Percentiles rank a stretch among this genome's conserved stretches.
Evolutionary conservation across 2,888 invertebrate species (phyloP).

Genomic region (Tipula confusa): DNA sequence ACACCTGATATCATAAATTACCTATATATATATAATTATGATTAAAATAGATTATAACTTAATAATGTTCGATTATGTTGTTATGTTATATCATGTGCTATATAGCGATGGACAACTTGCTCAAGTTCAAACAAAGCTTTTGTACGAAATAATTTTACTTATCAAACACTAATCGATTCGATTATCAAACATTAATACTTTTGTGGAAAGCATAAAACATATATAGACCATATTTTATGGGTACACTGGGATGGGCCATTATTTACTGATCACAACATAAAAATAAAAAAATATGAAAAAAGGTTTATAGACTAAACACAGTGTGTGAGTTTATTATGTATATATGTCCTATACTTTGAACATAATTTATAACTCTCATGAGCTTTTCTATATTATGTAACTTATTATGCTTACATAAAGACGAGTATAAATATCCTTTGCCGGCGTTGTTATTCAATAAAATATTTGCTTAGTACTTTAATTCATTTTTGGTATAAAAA

Average conservation of each 20-base stretch:
- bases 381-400: no score
- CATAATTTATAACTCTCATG: neutral
- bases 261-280: neutral
- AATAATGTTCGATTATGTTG: neutral
- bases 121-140: neutral
- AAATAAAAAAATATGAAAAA: no score
- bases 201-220: neutral
- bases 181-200: neutral
- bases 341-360: neutral
- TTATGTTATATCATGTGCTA: neutral
- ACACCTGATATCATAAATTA: neutral
- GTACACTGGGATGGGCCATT: neutral
- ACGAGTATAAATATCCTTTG: no score
- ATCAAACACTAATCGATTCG: neutral
- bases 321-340: neutral
- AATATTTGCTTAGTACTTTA: neutral
- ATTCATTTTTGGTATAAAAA: neutral
- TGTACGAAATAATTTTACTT: neutral
- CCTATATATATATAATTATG: no score
- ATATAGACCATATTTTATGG: neutral
- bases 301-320: neutral
- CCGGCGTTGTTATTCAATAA: no score
- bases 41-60: neutral
- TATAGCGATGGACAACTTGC: neutral
- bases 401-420: neutral